These are phyloP conservation scores for Gopherus evgoodei DNA, from an alignment of 2,113 vertebrate genomes.

Conservation along the genomic window DNA sequence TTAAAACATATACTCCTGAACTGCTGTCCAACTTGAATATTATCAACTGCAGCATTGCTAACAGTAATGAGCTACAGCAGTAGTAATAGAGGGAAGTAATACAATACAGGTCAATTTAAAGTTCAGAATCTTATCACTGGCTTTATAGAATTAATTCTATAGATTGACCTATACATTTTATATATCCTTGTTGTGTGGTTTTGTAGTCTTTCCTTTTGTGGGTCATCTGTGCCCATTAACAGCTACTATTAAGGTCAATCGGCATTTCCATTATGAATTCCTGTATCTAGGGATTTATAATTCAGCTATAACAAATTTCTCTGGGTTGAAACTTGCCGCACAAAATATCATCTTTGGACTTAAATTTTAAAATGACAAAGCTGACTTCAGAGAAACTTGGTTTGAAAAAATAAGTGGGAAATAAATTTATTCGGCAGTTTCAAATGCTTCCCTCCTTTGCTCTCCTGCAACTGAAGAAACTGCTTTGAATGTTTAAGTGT, in stretches of 20 bases:
- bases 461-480: neutral
- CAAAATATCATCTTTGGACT: slow-evolving; percentile 19
- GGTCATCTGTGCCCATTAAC: neutral
- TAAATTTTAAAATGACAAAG: slow-evolving; percentile 42
- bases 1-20: neutral
- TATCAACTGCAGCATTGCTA: neutral
- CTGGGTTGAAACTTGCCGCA: slow-evolving; percentile 40
- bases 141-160: slow-evolving; percentile 1
- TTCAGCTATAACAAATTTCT: slow-evolving; percentile 18
- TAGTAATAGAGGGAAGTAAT: neutral
- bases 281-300: slow-evolving; percentile 1
- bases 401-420: slow-evolving; percentile 16
- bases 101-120: neutral
- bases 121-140: neutral
- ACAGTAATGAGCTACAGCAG: neutral
- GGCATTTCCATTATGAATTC: neutral
- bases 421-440: neutral
- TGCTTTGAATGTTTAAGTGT: neutral
- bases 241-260: neutral
- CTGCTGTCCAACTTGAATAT: neutral
- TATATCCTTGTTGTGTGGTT: neutral
- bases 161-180: neutral
- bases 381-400: neutral
- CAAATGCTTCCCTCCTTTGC: neutral
- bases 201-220: neutral